phyloP scores from a whole-genome alignment of 2,113 vertebrate genomes.

The Phyllostomus hastatus region DNA sequence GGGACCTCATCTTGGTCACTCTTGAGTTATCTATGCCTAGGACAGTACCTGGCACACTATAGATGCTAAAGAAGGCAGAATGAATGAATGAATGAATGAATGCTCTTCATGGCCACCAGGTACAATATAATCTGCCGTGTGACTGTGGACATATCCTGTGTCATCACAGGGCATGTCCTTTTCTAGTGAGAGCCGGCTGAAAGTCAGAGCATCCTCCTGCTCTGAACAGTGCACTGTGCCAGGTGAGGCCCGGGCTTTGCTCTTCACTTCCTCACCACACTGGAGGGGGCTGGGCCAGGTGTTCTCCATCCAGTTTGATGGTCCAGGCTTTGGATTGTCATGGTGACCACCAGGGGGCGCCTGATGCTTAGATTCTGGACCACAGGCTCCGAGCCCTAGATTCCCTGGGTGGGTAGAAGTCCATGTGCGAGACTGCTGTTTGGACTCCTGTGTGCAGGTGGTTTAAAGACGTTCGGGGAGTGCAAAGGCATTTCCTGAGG shows the following conservation, averaged over 20 bases:
- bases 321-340: not conserved
- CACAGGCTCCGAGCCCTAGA: not conserved
- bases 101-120: not conserved
- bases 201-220: not conserved
- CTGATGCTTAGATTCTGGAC: not conserved
- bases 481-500: not conserved
- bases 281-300: not conserved
- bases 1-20: not conserved
- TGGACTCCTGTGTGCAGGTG: not conserved
- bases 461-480: not conserved
- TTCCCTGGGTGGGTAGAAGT: not conserved
- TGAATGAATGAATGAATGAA: not conserved
- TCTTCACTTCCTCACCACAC: accelerated
- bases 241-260: not conserved
- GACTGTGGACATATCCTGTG: not conserved
- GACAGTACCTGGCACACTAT: not conserved
- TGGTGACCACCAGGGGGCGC: slow-evolving; percentile 49
- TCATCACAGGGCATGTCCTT: not conserved
- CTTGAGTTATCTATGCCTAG: not conserved
- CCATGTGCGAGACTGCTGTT: not conserved
- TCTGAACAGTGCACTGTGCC: accelerated
- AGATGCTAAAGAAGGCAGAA: not conserved
- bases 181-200: not conserved
- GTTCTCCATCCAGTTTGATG: accelerated
- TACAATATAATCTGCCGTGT: not conserved